Conservation (phyloP, 2,888 invertebrate species). For the Gastrophysa polygoni region DNA sequence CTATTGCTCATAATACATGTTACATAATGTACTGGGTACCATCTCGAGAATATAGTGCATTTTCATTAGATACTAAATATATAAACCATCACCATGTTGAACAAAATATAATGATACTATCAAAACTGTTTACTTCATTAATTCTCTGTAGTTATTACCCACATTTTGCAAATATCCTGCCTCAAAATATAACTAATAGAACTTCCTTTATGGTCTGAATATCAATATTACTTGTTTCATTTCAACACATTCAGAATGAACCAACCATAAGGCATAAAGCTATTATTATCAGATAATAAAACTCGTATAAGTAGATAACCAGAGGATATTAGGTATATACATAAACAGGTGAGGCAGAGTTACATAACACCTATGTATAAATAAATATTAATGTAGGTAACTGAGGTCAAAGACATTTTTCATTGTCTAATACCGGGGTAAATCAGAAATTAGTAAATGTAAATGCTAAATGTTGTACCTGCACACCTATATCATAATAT, state of each 20-base stretch:
- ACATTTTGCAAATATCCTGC: not conserved
- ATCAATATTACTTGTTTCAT: not conserved
- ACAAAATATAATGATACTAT: too few species aligned
- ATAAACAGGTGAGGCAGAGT: not conserved
- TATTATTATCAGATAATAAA: not conserved
- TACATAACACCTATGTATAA: not conserved
- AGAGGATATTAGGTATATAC: not conserved
- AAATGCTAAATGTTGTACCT: too few species aligned
- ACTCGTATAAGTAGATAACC: not conserved
- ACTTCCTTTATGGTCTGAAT: not conserved
- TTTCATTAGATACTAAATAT: too few species aligned
- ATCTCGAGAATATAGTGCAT: too few species aligned
- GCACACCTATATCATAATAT: too few species aligned
- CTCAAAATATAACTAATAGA: not conserved
- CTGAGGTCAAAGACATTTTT: not conserved
- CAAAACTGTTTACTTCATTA: too few species aligned
- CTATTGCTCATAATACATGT: too few species aligned
- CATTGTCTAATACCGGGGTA: not conserved
- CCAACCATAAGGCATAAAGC: not conserved
- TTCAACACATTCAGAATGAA: not conserved
- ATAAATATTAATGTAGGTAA: conserved; percentile 1
- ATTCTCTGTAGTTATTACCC: too few species aligned
- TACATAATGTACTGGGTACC: too few species aligned
- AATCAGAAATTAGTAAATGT: not conserved
- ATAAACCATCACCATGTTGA: too few species aligned